Base-by-base conservation (phyloP, 92 coral and sea anemone species). In the Epizoanthus stellaris region DNA sequence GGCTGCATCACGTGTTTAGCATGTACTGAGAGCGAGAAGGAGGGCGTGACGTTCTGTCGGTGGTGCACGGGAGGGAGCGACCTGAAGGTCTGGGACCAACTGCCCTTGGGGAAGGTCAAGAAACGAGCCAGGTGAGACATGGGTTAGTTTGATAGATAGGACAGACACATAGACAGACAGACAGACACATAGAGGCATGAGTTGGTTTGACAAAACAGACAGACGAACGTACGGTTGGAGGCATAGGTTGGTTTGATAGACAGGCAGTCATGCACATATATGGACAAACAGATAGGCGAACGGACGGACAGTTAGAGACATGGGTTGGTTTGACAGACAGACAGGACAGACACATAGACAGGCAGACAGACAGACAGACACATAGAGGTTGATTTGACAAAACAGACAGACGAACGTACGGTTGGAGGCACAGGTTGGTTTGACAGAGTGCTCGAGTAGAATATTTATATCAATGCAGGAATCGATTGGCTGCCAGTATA, bases 41-140 rank as follows among this genome's bases (percentile, higher is more conserved):
- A 92, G 42, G 91, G 92, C 39, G 92, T 90, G 81, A 86, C 93
- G 9, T 81, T 90, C 1, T 95, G 93, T 65, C 90, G 98, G 69
- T 85, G 93, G 90, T 94, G 98, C 86, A 94, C 99, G n/a, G 99
- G 96, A 10, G 99, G 99, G 21, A 64, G 87, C 34, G 98, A 96
- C 54, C 89, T 96, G 89, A 96, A 94, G 73, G 82, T 96, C 12
- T 96, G 99, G 98, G 95, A 92, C 57, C 96, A 96, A 77, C 80
- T 94, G 67, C 93, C 96, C 39, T 76, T 75, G 40, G 87, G 88
- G 42, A 92, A 91, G 88, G 89, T 92, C 57, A 92, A 93, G 71
- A 96, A 96, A 70, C 88, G 99, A 67, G 38, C 94, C 67, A 87
- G 99, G 99, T 96, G 45, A 76, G 75, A 25, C 49, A 17, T 71